Evolutionary conservation across 1,140 invertebrate species (phyloP).

Genomic region (Diploscapter pachys): DNA sequence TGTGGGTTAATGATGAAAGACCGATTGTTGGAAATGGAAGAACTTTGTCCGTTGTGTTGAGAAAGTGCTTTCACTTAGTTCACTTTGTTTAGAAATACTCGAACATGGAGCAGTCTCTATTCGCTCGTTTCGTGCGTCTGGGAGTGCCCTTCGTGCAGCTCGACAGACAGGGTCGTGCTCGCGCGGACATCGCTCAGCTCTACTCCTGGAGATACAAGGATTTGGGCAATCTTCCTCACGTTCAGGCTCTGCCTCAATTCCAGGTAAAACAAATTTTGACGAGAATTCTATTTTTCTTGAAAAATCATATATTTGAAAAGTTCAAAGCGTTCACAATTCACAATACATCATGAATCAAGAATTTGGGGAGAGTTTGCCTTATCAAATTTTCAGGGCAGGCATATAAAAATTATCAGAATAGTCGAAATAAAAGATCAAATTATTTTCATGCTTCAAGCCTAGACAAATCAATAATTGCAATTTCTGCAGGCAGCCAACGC

Average conservation of each 20-base stretch:
- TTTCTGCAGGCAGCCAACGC: conserved; percentile 72
- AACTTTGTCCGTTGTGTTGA: too few species aligned
- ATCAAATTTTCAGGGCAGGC: too few species aligned
- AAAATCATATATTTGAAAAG: too few species aligned
- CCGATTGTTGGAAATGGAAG: too few species aligned
- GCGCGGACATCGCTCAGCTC: conserved; percentile 82
- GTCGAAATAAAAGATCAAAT: too few species aligned
- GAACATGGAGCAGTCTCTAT: conserved; percentile 99
- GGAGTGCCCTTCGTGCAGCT: conserved; percentile 94
- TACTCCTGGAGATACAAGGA: conserved; percentile 98
- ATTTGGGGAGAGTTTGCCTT: too few species aligned
- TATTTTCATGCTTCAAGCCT: too few species aligned
- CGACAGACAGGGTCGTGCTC: conserved; percentile 91
- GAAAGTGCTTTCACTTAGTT: not conserved
- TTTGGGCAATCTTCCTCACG: conserved; percentile 84
- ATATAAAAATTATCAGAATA: too few species aligned
- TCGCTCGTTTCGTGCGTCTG: conserved; percentile 88
- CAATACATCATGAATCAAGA: too few species aligned
- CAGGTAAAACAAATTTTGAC: conserved; percentile 48
- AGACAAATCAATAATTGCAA: not conserved
- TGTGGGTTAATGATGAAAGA: too few species aligned
- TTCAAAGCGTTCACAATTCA: too few species aligned
- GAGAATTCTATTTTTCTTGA: too few species aligned
- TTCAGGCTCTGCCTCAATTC: conserved; percentile 78
- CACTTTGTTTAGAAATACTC: conserved; percentile 78